Conservation (phyloP, 1,140 invertebrate species). For the Drosophila burlai region DNA sequence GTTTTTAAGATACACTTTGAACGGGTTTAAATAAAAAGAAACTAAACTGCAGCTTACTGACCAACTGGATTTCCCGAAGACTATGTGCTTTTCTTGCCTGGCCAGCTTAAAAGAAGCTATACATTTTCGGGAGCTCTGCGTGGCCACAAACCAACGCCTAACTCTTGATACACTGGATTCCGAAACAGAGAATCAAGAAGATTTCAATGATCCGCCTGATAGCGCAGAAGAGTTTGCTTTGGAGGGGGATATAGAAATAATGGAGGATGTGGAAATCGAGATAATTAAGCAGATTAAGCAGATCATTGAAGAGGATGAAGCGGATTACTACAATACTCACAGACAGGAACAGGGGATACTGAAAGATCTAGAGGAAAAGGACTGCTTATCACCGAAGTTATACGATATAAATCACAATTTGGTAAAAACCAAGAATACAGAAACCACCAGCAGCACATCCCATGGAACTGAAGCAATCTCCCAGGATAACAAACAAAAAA, state of each 20-base stretch:
- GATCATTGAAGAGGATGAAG: conserved; percentile 6
- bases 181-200: neutral
- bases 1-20: neutral
- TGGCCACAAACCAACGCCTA: conserved; percentile 19
- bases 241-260: neutral
- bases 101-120: conserved; percentile 36
- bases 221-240: neutral
- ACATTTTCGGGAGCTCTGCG: conserved; percentile 39
- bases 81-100: conserved; percentile 37
- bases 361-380: neutral
- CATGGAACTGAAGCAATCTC: neutral
- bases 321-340: neutral
- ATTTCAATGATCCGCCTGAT: neutral
- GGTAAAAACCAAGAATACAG: neutral
- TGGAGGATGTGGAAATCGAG: conserved; percentile 4
- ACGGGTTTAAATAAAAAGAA: neutral
- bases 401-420: neutral
- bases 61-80: conserved; percentile 11
- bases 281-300: neutral
- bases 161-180: neutral
- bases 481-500: neutral
- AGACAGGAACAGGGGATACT: neutral
- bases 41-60: conserved; percentile 26
- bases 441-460: neutral
- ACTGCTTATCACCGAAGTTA: neutral